Evolutionary conservation across 2,888 invertebrate species (phyloP), one percentile per base, ranked within the genome.

Genomic region (Odontocolon sp.): DNA sequence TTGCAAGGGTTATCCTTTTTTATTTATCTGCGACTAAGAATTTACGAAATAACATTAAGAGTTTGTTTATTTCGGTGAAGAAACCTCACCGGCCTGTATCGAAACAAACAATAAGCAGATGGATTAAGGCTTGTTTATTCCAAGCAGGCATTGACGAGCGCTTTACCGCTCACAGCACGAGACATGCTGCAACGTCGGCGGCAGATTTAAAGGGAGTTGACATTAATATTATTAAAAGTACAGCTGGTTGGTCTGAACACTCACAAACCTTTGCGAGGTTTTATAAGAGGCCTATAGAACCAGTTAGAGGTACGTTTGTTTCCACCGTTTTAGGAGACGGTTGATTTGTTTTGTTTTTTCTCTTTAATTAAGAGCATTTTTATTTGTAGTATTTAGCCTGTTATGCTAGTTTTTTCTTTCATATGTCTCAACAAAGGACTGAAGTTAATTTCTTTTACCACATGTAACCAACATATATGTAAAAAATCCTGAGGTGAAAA

Each of bases 121-220:
- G 76, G 76, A 73, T 77, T 16, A 66, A 57, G 50, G 26, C 14
- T 3, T 54, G 59, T 16, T 47, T 74, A 16, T 45, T 31, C 36
- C 23, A 59, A 14, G 26, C 50, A 3, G 76, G 76, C 11, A 50
- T 76, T 42, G 63, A 47, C 4, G 26, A 36, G 4, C 45, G 36
- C 21, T 79, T 69, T 23, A 72, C 69, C 11, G 76, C 72, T 6
- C 76, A 76, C 23, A 79, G 72, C 16, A 79, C 76, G 1, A 56
- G 69, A 59, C 73, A 74, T 23, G 74, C 74, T 1, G 47, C 57
- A 6, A 78, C 74, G 18, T 78, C 74, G 3, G 67, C 74, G 40
- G 78, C 57, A 0, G 50, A 33, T n/a, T 8, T 26, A n/a, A 76
- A 56, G 33, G 56, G 74, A 3, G 4, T 74, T 3, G 67, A 71